These are phyloP conservation scores for Polymixis flavicincta DNA, from an alignment of 2,888 invertebrate genomes.

Conservation along the genomic window DNA sequence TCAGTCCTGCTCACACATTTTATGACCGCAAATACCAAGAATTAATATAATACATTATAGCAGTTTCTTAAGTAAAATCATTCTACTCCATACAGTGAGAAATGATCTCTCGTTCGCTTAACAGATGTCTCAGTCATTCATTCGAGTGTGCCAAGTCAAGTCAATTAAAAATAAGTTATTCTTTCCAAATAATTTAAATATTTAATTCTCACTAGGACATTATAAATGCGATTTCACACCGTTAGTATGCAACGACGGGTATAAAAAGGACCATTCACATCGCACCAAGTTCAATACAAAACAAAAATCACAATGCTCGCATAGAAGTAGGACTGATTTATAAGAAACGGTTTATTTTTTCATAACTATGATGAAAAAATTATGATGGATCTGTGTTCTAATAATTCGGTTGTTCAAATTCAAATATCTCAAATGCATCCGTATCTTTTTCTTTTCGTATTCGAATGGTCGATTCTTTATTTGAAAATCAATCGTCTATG, in stretches of 20 bases:
- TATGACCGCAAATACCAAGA: background rate
- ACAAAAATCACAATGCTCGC: slow-evolving; percentile 68
- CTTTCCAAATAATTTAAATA: slow-evolving; percentile 64
- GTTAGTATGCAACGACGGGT: slow-evolving; percentile 68
- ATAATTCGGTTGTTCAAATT: slow-evolving; percentile 1
- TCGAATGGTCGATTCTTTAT: background rate
- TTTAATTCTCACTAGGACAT: slow-evolving; percentile 56
- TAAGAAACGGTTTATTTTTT: background rate
- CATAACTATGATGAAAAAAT: background rate
- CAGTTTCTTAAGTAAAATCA: background rate
- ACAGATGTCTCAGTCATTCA: background rate
- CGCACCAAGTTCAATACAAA: slow-evolving; percentile 63
- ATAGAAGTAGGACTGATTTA: slow-evolving; percentile 53
- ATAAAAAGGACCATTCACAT: slow-evolving; percentile 66
- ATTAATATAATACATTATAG: background rate
- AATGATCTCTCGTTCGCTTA: background rate
- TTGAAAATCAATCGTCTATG: background rate
- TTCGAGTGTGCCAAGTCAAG: slow-evolving; percentile 15
- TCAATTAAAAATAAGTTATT: slow-evolving; percentile 45
- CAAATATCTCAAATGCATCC: background rate
- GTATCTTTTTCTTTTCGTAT: background rate
- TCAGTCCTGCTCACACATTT: background rate
- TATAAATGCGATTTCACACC: slow-evolving; percentile 74
- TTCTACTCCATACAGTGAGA: background rate
- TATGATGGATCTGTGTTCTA: background rate